A percentile compares a stretch with the other conserved stretches of the same genome.
phyloP scores from a whole-genome alignment of 2,113 vertebrate genomes.

The Hylia prasina region DNA sequence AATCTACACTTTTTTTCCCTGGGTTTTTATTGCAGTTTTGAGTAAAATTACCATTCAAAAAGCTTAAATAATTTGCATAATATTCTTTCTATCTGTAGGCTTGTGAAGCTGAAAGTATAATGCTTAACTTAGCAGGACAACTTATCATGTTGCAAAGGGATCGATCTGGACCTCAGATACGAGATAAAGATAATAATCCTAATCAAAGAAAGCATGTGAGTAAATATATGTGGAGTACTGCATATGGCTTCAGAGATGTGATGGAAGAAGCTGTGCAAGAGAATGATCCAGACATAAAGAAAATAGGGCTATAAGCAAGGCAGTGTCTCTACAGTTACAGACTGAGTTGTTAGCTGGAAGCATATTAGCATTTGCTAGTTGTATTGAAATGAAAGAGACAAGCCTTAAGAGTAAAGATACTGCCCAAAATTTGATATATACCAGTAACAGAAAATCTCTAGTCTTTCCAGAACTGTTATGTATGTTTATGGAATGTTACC shows the following conservation, averaged over 20 bases:
- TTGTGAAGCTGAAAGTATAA: conserved; percentile 95
- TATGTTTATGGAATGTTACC: neutral
- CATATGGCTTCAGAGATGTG: neutral
- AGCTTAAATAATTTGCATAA: neutral
- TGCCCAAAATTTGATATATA: neutral
- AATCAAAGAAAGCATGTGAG: conserved; percentile 94
- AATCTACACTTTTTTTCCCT: neutral
- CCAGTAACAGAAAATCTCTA: neutral
- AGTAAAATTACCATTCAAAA: neutral
- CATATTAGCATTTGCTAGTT: neutral
- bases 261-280: neutral
- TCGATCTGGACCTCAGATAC: conserved; percentile 93
- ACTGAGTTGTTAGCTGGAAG: neutral
- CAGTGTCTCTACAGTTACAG: neutral
- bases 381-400: neutral
- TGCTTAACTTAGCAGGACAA: conserved; percentile 97
- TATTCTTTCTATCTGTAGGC: conserved; percentile 70
- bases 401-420: neutral
- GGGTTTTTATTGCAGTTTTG: neutral
- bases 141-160: conserved; percentile 98
- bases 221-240: neutral
- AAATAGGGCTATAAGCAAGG: neutral
- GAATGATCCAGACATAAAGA: neutral
- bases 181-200: conserved; percentile 87
- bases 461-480: neutral